Conservation (phyloP, 2,113 vertebrate species). For the Sander vitreus region DNA sequence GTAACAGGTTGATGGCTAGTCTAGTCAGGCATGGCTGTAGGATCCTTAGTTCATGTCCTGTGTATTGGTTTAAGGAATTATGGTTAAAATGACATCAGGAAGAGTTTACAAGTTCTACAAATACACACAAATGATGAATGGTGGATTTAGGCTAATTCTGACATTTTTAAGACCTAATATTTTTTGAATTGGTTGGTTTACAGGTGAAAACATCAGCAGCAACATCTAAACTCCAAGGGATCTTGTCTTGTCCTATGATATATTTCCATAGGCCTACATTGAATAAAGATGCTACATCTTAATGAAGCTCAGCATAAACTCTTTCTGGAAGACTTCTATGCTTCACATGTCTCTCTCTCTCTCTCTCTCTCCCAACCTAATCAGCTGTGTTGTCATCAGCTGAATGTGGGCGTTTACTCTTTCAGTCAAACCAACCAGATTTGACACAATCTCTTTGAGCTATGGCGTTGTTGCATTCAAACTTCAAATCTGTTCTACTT, state of each 20-base stretch:
- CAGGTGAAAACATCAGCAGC: background rate
- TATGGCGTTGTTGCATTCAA: too few relatives aligned
- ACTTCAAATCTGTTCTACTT: too few relatives aligned
- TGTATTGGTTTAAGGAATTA: background rate
- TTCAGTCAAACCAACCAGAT: too few relatives aligned
- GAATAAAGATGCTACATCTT: background rate
- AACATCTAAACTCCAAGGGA: background rate
- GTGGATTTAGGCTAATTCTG: background rate
- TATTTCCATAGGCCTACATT: background rate
- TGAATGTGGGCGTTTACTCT: too few relatives aligned
- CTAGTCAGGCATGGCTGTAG: background rate
- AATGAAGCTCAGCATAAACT: too few relatives aligned
- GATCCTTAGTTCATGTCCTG: background rate
- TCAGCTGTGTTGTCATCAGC: too few relatives aligned
- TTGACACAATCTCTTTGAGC: too few relatives aligned
- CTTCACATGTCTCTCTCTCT: too few relatives aligned
- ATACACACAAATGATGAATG: background rate
- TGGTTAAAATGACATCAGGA: background rate
- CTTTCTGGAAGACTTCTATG: too few relatives aligned
- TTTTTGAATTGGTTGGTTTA: background rate
- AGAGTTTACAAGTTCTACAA: background rate
- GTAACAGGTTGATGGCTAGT: slow-evolving; percentile 5
- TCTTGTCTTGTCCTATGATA: too few relatives aligned
- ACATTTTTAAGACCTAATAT: background rate
- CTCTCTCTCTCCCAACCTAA: too few relatives aligned